Percentiles rank a stretch among this genome's conserved stretches.
Evolutionary conservation across 2,113 vertebrate species (phyloP).

Genomic region (Gavia stellata): DNA sequence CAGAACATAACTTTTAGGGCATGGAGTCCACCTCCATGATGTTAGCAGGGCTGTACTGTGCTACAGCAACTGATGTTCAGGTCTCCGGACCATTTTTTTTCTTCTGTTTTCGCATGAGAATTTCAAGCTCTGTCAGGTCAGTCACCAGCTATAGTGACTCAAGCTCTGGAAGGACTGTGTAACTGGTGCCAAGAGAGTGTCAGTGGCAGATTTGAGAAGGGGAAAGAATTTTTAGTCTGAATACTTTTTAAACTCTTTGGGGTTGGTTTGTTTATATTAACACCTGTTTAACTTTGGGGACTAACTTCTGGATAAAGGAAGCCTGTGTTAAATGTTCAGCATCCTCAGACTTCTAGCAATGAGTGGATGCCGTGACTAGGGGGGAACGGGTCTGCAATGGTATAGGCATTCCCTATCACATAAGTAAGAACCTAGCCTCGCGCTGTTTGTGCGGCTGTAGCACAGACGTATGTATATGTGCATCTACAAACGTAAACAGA

Average conservation of each 20-base stretch:
- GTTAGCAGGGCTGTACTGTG: not conserved
- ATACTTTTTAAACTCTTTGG: slow-evolving; percentile 40
- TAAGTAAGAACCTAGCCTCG: not conserved
- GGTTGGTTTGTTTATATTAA: slow-evolving; percentile 62
- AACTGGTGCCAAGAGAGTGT: slow-evolving; percentile 13
- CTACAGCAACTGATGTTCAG: not conserved
- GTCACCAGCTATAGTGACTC: not conserved
- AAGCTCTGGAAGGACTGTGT: not conserved
- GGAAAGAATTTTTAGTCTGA: slow-evolving; percentile 52
- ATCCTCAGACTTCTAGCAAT: not conserved
- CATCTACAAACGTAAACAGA: not conserved
- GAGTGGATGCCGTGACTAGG: not conserved
- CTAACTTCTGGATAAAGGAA: slow-evolving; percentile 42
- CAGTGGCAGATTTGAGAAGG: slow-evolving; percentile 33
- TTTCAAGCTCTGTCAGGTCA: not conserved
- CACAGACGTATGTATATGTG: not conserved
- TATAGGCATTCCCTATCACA: not conserved
- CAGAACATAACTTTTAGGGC: not conserved
- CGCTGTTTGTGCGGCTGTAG: not conserved
- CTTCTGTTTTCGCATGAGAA: not conserved
- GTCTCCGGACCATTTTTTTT: not conserved
- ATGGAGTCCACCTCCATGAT: not conserved
- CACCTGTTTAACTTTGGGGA: slow-evolving; percentile 54
- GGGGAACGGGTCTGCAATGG: not conserved
- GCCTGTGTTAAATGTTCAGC: slow-evolving; percentile 19